Evolutionary conservation across 2,888 invertebrate species (phyloP).

Genomic region (Microchrysa polita): DNA sequence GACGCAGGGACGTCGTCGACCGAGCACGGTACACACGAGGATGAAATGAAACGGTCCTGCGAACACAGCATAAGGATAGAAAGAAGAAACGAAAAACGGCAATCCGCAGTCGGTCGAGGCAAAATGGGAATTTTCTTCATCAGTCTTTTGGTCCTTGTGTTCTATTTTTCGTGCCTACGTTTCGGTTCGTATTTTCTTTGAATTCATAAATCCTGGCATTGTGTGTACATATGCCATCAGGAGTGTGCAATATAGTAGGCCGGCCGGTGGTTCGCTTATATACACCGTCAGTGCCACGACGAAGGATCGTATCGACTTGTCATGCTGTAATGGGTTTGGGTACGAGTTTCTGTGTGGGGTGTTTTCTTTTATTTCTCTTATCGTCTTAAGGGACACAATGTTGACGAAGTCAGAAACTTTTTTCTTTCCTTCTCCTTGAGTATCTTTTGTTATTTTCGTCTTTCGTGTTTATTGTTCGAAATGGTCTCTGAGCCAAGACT

Average conservation of each 20-base stretch:
- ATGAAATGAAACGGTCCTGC: constrained; percentile 2
- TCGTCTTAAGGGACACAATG: background rate
- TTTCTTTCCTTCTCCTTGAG: too few relatives aligned
- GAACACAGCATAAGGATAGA: background rate
- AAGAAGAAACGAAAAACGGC: too few relatives aligned
- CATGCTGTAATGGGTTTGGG: background rate
- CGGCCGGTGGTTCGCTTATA: background rate
- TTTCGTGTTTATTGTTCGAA: background rate
- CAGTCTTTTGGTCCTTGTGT: background rate
- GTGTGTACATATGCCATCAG: background rate
- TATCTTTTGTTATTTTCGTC: too few relatives aligned
- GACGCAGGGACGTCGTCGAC: too few relatives aligned
- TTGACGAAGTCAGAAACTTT: constrained; percentile 11
- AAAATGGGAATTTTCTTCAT: constrained; percentile 15
- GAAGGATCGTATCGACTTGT: background rate
- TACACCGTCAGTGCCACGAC: too few relatives aligned
- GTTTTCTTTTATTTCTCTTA: background rate
- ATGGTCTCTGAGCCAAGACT: background rate
- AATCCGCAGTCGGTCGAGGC: background rate
- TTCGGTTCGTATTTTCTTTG: constrained; percentile 1
- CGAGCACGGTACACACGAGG: too few relatives aligned
- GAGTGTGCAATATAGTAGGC: background rate
- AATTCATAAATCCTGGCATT: constrained; percentile 1
- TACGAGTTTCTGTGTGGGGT: too few relatives aligned
- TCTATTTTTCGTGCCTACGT: background rate